Evolutionary conservation across 1,140 invertebrate species (phyloP).

Genomic region (Atopsyche davidsoni): DNA sequence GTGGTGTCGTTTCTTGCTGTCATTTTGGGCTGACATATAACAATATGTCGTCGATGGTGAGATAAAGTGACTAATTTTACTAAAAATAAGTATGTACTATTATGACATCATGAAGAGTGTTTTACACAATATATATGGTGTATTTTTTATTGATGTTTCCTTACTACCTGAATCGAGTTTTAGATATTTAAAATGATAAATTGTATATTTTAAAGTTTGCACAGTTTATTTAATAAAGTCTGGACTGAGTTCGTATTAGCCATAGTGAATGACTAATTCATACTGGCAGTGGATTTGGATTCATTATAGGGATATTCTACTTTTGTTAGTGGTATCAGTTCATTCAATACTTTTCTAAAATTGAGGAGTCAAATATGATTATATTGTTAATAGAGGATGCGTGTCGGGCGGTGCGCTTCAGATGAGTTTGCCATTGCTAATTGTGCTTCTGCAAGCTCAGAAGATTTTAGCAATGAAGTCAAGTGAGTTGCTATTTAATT

Average conservation of each 20-base stretch:
- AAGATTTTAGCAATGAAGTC: conserved; percentile 78
- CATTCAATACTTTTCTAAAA: background rate
- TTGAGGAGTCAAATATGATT: background rate
- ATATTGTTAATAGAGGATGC: conserved; percentile 60
- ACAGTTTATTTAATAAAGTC: no score
- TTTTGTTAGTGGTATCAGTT: no score
- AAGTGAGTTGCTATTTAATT: conserved; percentile 54
- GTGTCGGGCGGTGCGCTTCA: conserved; percentile 87
- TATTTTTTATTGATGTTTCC: no score
- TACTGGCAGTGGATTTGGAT: background rate
- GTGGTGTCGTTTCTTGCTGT: no score
- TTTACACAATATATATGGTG: no score
- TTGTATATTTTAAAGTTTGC: background rate
- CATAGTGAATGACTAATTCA: background rate
- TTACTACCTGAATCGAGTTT: no score
- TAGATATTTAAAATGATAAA: no score
- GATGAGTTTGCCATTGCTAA: conserved; percentile 91
- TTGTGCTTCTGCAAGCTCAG: conserved; percentile 80
- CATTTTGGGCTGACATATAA: no score
- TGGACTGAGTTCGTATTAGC: background rate
- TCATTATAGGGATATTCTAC: background rate
- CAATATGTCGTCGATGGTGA: no score
- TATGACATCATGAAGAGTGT: no score
- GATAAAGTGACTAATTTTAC: no score
- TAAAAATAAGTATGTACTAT: no score